These are phyloP conservation scores for Molossus alvarezi DNA, from an alignment of 2,797 vertebrate species.

Conservation along the genomic window DNA sequence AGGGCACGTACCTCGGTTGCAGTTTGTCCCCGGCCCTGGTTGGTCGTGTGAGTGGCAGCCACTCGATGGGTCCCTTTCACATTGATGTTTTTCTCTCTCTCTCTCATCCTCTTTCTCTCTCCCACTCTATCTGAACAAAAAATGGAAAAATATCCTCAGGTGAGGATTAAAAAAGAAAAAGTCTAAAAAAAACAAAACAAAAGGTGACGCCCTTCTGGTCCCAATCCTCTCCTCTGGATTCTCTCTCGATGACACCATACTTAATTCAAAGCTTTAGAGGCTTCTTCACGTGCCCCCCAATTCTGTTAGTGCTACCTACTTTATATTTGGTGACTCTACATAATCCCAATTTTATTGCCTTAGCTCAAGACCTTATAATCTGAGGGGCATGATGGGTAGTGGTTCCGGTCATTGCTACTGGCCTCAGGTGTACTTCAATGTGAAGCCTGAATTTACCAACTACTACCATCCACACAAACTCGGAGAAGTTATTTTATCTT, in stretches of 20 bases:
- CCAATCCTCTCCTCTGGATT: not conserved
- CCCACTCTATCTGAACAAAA: too few relatives aligned
- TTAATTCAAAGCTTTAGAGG: conserved; percentile 21
- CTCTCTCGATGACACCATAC: not conserved
- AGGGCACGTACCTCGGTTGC: too few relatives aligned
- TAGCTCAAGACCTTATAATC: not conserved
- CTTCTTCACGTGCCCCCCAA: not conserved
- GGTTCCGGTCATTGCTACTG: not conserved
- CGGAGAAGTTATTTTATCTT: not conserved
- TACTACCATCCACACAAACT: not conserved
- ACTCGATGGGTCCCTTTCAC: too few relatives aligned
- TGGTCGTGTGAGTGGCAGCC: too few relatives aligned
- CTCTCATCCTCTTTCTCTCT: too few relatives aligned
- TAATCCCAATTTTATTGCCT: not conserved
- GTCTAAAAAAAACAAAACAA: not conserved
- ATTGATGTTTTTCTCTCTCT: too few relatives aligned
- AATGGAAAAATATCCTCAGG: too few relatives aligned
- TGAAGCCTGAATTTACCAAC: not conserved
- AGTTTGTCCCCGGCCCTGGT: too few relatives aligned
- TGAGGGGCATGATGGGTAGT: not conserved
- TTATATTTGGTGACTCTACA: not conserved
- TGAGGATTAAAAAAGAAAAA: too few relatives aligned
- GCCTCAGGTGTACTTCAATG: not conserved
- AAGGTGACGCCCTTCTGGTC: not conserved
- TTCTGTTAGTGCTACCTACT: not conserved